Base-by-base conservation (phyloP, 2,113 vertebrate species). In the Osmerus eperlanus region DNA sequence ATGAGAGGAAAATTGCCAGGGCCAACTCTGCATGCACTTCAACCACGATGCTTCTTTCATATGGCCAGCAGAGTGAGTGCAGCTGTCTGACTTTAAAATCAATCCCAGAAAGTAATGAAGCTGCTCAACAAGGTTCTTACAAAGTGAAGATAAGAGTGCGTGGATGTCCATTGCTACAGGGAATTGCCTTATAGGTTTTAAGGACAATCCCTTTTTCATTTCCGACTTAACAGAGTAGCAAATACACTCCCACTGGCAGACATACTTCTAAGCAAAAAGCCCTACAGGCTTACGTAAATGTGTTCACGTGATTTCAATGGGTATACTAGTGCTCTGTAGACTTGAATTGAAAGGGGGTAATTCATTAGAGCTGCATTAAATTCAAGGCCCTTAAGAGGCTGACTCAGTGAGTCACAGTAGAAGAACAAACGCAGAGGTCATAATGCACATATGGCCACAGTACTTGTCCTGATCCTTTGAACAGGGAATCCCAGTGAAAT, bases 1-100 rank as follows among this genome's bases (percentile, higher is more conserved):
- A 79, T 75, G 77, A 62, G 74, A 68, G 68, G 76, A 74, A 78
- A 81, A 79, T 65, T 81, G 72, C 67, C 70, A 77, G 55, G 62
- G 63, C 56, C 78, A 77, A 80, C 72, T 76, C 78, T 65, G 65
- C 73, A 75, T 85, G 84, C 67, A 73, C 60, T 75, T 78, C 61
- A 70, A 79, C 56, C 67, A 72, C 54, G 58, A 70, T 83, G 65
- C 69, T 65, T 65, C 71, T 89, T 85, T 89, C 82, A 88, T 88
- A 87, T 89, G 84, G 88, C 70, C 74, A 70, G 75, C 74, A 79
- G 83, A 89, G 88, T 85, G 83, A 79, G 81, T 74, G 81, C 84
- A 87, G 85, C 85, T 86, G 79, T 72, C 15, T 65, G 51, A 25
- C 54, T 62, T 13, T 8, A 63, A 47, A 70, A 73, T 68, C 21